Percentiles rank a stretch among this genome's conserved stretches.
phyloP scores from a whole-genome alignment of 2,888 invertebrate genomes.

The Steinernema scapterisci region DNA sequence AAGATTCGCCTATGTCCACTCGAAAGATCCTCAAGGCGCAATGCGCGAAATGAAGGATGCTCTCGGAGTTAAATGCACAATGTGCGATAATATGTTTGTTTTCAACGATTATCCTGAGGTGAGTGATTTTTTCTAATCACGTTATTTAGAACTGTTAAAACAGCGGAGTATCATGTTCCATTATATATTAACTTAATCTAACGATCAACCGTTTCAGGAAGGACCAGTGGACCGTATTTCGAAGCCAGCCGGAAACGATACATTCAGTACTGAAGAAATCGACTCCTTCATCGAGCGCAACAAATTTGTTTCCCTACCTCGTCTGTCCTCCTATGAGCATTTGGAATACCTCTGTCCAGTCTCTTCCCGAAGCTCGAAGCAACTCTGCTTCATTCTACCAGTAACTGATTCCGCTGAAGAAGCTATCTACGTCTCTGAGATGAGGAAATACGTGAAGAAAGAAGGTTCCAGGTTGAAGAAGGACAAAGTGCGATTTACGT shows the following conservation, averaged over 20 bases:
- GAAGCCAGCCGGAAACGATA: conserved; percentile 49
- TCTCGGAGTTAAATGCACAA: conserved; percentile 54
- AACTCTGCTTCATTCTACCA: conserved; percentile 59
- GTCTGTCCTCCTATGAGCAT: conserved; percentile 69
- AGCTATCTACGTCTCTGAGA: conserved; percentile 47
- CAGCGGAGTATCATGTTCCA: no score
- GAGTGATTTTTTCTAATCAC: no score
- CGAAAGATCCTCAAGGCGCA: conserved; percentile 40
- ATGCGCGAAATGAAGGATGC: conserved; percentile 49
- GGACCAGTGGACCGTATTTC: conserved; percentile 58
- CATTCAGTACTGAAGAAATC: conserved; percentile 58
- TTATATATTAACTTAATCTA: no score
- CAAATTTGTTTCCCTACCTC: conserved; percentile 68
- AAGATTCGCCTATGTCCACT: conserved; percentile 63
- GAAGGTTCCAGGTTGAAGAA: conserved; percentile 37
- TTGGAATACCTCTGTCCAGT: conserved; percentile 70
- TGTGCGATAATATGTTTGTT: conserved; percentile 69
- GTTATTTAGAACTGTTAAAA: no score
- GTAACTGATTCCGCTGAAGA: conserved; percentile 45
- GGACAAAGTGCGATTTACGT: conserved; percentile 45
- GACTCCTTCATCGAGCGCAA: conserved; percentile 69
- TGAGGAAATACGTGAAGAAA: conserved; percentile 48
- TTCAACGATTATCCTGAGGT: conserved; percentile 69
- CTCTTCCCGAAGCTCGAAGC: conserved; percentile 53
- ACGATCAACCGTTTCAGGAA: conserved; percentile 43